Base-by-base conservation (phyloP, 2,888 invertebrate genomes). In the Drosophila formosana region DNA sequence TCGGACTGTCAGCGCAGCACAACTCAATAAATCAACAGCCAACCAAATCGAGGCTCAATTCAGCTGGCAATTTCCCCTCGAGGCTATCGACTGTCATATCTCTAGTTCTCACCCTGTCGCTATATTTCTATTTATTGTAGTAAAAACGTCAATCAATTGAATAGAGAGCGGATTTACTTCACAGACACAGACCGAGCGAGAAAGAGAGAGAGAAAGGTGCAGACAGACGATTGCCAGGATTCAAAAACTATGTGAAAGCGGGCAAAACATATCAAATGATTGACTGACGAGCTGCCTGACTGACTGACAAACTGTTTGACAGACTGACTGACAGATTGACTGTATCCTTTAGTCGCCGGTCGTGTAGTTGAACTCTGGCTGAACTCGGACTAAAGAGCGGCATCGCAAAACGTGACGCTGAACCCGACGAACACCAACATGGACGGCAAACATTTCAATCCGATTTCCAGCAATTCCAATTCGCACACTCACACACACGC, bases 381-480 rank as follows among this genome's bases (percentile, higher is more conserved):
- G 64, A 45, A 25, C 25, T 41, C 39, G 13, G 50, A 53, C 51
- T 49, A 68, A 46, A 39, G 63, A 53, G 63, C 68, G 76, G 64
- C 62, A 68, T 63, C 66, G 78, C 43, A 47, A 79, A 69, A 85
- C 80, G 78, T 80, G 88, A 86, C 79, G 4, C 37, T 75, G 80
- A 72, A 50, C 78, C 67, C 75, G 50, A 73, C 85, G 66, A 76
- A 70, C 37, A 37, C 5, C 37, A 37, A 37, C 78, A 83, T 71
- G 80, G 78, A 80, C 89, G 76, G 74, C 87, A 86, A 84, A 84
- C 84, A 87, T 86, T 88, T 84, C 84, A 84, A 88, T 88, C 76
- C 87, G 77, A 86, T 88, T 86, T 81, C 69, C 68, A 84, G 74
- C 78, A 80, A 83, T 82, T 86, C 69, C 87, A 79, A 86, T 88